phyloP scores from a whole-genome alignment of 2,797 vertebrate genomes.

The Typhlichthys subterraneus region DNA sequence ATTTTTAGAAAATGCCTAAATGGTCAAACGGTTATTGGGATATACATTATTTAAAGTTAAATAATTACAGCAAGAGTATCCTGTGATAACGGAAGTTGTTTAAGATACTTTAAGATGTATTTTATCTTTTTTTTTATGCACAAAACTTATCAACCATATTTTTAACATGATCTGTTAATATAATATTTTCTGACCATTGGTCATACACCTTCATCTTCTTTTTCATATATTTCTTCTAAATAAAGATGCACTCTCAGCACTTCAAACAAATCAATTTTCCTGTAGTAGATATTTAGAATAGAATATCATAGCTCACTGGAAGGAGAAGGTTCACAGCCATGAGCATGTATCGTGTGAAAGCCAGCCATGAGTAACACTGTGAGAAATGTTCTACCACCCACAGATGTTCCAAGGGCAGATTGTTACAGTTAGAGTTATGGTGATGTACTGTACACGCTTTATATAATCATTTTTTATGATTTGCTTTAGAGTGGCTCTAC shows the following conservation, averaged over 20 bases:
- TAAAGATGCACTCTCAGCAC: not conserved
- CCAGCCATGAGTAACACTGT: slow-evolving; percentile 19
- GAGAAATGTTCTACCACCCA: slow-evolving; percentile 38
- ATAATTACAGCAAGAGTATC: too few species aligned
- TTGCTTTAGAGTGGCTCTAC: slow-evolving; percentile 11
- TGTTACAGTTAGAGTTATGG: slow-evolving; percentile 34
- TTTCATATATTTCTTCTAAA: not conserved
- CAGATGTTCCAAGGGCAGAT: slow-evolving; percentile 29
- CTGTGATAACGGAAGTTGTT: too few species aligned
- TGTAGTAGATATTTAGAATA: not conserved
- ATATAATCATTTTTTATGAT: not conserved
- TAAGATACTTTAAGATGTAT: too few species aligned
- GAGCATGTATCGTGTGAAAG: slow-evolving; percentile 3
- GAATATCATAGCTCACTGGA: not conserved
- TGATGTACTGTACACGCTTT: too few species aligned
- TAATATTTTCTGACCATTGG: too few species aligned
- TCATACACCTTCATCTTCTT: not conserved
- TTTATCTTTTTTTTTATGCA: too few species aligned
- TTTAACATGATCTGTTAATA: too few species aligned
- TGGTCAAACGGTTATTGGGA: too few species aligned
- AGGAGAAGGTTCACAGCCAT: not conserved
- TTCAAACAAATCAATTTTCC: not conserved
- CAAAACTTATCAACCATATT: too few species aligned
- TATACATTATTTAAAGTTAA: too few species aligned
- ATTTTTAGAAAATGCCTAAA: too few species aligned